Percentiles rank a stretch among this genome's conserved stretches.
Conservation (phyloP, 2,888 invertebrate genomes). For the Branchipolynoe longqiensis region DNA sequence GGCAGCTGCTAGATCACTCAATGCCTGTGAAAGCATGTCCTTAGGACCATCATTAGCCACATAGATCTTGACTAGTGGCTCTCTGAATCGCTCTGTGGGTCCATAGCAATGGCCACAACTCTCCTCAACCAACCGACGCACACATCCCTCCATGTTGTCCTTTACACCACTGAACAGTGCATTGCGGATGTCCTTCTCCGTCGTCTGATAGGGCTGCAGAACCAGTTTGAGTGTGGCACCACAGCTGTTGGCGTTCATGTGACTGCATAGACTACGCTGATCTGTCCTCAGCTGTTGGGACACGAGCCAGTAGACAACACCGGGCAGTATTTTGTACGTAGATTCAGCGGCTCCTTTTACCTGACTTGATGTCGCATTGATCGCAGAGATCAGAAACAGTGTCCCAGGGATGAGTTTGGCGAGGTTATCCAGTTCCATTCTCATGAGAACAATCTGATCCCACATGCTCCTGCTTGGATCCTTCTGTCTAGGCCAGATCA, state of each 20-base stretch:
- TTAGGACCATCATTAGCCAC: not conserved
- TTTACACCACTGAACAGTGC: conserved; percentile 25
- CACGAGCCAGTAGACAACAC: conserved; percentile 27
- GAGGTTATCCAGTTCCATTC: not conserved
- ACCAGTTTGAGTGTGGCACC: not conserved
- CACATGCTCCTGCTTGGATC: not conserved
- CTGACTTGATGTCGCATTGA: not conserved
- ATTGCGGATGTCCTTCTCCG: conserved; percentile 24
- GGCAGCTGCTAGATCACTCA: not conserved
- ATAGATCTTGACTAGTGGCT: conserved; percentile 24
- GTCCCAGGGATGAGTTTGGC: not conserved
- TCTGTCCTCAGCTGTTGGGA: not conserved
- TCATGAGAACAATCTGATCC: conserved; percentile 3
- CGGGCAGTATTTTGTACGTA: not conserved
- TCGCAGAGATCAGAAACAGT: not conserved
- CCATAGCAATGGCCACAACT: conserved; percentile 24
- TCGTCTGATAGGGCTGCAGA: conserved; percentile 31
- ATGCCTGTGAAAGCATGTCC: not conserved
- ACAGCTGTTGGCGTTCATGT: conserved; percentile 8
- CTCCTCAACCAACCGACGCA: conserved; percentile 30
- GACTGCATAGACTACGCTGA: not conserved
- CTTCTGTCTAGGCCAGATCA: conserved; percentile 4
- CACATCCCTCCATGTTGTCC: conserved; percentile 21
- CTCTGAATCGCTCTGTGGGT: not conserved
- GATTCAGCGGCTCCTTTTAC: not conserved